These are phyloP conservation scores for Nudaria mundana DNA, from an alignment of 2,888 invertebrate species.

Conservation along the genomic window DNA sequence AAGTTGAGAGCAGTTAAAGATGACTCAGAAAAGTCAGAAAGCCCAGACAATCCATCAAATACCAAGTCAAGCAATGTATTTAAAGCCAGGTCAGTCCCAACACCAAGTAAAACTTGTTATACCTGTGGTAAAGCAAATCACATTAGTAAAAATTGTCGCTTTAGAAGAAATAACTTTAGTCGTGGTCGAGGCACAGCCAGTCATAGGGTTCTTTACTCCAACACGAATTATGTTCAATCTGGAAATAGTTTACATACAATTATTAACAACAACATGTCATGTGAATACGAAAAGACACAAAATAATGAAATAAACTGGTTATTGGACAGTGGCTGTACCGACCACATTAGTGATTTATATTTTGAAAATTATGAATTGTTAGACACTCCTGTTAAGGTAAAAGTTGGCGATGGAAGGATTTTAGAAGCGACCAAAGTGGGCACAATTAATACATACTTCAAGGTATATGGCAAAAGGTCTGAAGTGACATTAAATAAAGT, in stretches of 20 bases:
- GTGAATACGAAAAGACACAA: too few relatives aligned
- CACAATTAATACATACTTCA: not conserved
- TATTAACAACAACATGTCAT: too few relatives aligned
- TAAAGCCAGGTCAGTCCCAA: not conserved
- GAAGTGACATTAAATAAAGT: slow-evolving; percentile 5
- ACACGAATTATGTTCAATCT: too few relatives aligned
- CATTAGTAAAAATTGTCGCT: not conserved
- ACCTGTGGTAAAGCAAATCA: not conserved
- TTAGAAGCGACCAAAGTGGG: slow-evolving; percentile 11
- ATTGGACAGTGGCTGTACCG: too few relatives aligned
- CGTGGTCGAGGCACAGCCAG: too few relatives aligned
- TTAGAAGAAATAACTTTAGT: not conserved
- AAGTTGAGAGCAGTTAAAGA: not conserved
- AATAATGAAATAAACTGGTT: too few relatives aligned
- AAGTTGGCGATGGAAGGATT: slow-evolving; percentile 18
- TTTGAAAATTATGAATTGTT: not conserved
- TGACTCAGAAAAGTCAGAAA: not conserved
- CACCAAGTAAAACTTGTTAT: too few relatives aligned
- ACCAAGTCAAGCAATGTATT: too few relatives aligned
- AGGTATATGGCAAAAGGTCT: not conserved
- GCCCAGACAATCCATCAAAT: too few relatives aligned
- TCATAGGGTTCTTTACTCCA: too few relatives aligned
- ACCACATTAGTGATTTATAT: too few relatives aligned
- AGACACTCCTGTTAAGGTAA: slow-evolving; percentile 6
- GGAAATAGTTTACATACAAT: too few relatives aligned